Conservation (phyloP, 2,113 vertebrate genomes). For the Ascaphus truei region DNA sequence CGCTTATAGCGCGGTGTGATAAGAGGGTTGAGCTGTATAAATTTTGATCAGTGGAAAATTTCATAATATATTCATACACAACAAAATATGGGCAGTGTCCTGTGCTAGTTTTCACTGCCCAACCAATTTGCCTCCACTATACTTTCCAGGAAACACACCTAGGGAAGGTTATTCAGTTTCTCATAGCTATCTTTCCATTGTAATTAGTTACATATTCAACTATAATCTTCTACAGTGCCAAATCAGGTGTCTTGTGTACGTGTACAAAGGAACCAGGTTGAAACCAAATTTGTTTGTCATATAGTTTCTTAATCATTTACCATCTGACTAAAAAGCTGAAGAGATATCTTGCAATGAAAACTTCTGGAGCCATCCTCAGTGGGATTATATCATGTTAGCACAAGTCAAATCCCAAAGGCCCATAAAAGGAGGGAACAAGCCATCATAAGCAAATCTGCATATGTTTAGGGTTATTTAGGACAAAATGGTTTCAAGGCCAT, state of each 20-base stretch:
- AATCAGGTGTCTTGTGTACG: too few species aligned
- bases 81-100: slow-evolving; percentile 2
- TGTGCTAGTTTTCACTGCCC: background rate
- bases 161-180: slow-evolving; percentile 11
- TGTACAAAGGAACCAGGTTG: too few species aligned
- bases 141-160: slow-evolving; percentile 29
- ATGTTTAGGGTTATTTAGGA: background rate
- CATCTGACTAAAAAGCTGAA: background rate
- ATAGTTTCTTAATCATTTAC: background rate
- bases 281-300: too few species aligned
- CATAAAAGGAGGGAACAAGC: background rate
- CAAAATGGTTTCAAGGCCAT: background rate
- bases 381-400: background rate
- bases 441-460: background rate
- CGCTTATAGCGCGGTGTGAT: too few species aligned
- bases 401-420: background rate
- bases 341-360: too few species aligned
- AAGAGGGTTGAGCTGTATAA: too few species aligned
- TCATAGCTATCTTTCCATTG: slow-evolving; percentile 16
- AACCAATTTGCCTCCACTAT: slow-evolving; percentile 11
- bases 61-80: background rate
- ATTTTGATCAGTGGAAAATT: slow-evolving; percentile 13
- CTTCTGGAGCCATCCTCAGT: too few species aligned
- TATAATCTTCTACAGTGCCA: background rate
- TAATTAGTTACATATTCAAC: slow-evolving; percentile 25